Evolutionary conservation across 2,888 invertebrate species (phyloP).

Genomic region (Chrysolina oricalcia): DNA sequence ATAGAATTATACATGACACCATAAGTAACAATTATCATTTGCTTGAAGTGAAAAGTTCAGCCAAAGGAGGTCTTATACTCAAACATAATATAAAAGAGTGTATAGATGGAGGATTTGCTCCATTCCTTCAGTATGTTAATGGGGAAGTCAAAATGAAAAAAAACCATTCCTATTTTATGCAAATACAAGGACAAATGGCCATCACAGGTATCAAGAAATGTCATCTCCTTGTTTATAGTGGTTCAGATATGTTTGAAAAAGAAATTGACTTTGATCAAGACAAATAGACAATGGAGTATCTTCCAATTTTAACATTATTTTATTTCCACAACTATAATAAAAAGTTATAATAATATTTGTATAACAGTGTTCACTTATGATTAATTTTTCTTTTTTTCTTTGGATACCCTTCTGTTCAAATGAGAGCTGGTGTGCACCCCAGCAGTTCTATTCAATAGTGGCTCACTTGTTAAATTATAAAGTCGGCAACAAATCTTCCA

Average conservation of each 20-base stretch:
- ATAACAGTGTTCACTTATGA: no score
- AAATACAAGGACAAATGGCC: constrained; percentile 20
- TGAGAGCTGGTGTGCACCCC: no score
- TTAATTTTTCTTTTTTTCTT: no score
- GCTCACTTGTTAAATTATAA: no score
- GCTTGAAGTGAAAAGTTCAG: neutral
- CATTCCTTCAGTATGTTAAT: constrained; percentile 1
- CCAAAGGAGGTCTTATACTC: neutral
- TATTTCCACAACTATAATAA: neutral
- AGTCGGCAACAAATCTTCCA: no score
- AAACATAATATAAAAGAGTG: neutral
- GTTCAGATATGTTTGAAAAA: neutral
- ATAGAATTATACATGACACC: neutral
- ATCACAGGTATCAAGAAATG: constrained; percentile 1
- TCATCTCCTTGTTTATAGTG: constrained; percentile 7
- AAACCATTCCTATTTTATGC: neutral
- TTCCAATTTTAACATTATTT: constrained; percentile 13
- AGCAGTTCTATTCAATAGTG: no score
- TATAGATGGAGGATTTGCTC: neutral
- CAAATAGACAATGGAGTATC: neutral
- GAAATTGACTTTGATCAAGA: constrained; percentile 16
- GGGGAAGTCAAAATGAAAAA: constrained; percentile 5
- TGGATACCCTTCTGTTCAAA: no score
- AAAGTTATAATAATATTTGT: neutral
- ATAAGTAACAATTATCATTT: neutral